Percentiles rank a stretch among this genome's conserved stretches.
Evolutionary conservation across 2,888 invertebrate species (phyloP).

Genomic region (Marronus borbonicus): DNA sequence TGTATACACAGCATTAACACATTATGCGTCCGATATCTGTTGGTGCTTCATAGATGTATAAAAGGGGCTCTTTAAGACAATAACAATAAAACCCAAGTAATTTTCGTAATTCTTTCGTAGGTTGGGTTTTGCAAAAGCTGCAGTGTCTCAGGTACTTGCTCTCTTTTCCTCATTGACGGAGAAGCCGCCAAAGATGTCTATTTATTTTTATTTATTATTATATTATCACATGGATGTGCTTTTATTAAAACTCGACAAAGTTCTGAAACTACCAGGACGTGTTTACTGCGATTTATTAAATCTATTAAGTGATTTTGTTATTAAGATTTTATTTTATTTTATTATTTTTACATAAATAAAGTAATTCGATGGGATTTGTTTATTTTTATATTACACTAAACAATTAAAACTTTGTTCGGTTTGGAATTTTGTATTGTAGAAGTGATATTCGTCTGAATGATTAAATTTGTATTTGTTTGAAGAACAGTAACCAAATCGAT

Average conservation of each 20-base stretch:
- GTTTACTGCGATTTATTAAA: background rate
- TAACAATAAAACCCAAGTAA: slow-evolving; percentile 29
- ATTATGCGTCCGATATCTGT: background rate
- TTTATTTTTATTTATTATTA: slow-evolving; percentile 26
- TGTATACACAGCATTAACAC: background rate
- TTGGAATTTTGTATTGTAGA: background rate
- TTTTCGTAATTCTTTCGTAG: slow-evolving; percentile 37
- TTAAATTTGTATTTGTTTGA: background rate
- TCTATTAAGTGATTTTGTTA: background rate
- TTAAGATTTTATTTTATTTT: slow-evolving; percentile 24
- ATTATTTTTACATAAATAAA: slow-evolving; percentile 40
- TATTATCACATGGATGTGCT: slow-evolving; percentile 16
- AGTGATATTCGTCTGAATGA: too few species aligned
- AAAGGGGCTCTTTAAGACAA: background rate
- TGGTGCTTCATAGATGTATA: slow-evolving; percentile 21
- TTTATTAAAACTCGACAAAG: background rate
- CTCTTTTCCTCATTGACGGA: slow-evolving; percentile 39
- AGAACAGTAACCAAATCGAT: background rate
- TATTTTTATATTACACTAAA: slow-evolving; percentile 14
- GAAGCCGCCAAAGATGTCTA: slow-evolving; percentile 24
- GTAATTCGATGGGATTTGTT: slow-evolving; percentile 22
- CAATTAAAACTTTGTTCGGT: too few species aligned
- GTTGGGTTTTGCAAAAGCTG: slow-evolving; percentile 47
- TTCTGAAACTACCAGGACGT: background rate
- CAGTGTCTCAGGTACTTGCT: slow-evolving; percentile 45